Evolutionary conservation across 2,113 vertebrate species (phyloP).

Genomic region (Ginglymostoma cirratum): DNA sequence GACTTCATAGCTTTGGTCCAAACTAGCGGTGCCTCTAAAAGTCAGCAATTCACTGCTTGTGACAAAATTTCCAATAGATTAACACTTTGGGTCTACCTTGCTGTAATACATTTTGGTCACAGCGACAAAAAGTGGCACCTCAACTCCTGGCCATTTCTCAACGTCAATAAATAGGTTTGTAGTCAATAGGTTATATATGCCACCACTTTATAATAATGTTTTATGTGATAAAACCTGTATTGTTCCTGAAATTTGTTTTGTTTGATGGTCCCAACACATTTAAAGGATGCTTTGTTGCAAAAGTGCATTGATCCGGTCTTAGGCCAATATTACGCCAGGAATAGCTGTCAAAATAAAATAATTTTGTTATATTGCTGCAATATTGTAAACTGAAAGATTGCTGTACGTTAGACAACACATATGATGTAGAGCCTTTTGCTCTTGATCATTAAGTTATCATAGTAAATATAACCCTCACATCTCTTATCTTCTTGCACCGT

Average conservation of each 20-base stretch:
- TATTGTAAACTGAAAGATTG: background rate
- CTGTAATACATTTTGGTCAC: background rate
- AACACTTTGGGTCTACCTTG: background rate
- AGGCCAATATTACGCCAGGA: background rate
- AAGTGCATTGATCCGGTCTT: background rate
- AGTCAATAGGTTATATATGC: background rate
- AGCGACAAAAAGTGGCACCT: background rate
- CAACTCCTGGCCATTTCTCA: background rate
- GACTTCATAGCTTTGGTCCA: background rate
- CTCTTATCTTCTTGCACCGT: background rate
- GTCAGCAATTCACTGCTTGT: background rate
- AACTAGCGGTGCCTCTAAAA: background rate
- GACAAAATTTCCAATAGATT: background rate
- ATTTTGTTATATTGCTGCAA: background rate
- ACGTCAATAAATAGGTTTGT: background rate
- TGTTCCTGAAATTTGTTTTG: background rate
- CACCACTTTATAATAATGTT: background rate
- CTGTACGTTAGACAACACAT: background rate
- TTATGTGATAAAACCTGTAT: background rate
- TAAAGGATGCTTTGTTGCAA: background rate
- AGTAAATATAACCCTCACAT: background rate
- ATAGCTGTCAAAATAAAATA: background rate
- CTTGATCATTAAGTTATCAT: background rate
- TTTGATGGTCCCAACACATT: background rate
- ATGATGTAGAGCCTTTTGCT: background rate